Evolutionary conservation across 2,888 invertebrate species (phyloP).

Genomic region (Magallana nippona): DNA sequence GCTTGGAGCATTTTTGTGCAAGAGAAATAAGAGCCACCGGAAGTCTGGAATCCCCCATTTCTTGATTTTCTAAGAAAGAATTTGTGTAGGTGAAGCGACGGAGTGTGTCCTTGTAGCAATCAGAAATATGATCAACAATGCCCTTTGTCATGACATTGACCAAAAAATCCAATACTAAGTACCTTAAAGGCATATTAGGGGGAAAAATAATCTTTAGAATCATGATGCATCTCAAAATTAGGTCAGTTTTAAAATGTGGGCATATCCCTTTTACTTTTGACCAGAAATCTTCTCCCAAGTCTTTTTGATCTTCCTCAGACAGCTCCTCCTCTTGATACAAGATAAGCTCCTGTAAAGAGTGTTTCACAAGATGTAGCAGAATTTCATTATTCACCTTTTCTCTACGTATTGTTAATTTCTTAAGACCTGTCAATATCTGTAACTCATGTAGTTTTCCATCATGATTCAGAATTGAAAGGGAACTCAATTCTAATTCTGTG

Average conservation of each 20-base stretch:
- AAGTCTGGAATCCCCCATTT: constrained; percentile 61
- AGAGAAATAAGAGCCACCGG: constrained; percentile 61
- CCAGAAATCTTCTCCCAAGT: constrained; percentile 60
- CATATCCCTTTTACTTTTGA: constrained; percentile 55
- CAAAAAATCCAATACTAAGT: constrained; percentile 62
- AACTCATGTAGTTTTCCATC: constrained; percentile 58
- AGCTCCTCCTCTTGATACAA: constrained; percentile 66
- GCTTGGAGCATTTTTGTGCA: constrained; percentile 56
- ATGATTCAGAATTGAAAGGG: constrained; percentile 59
- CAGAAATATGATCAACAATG: constrained; percentile 61
- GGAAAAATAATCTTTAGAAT: constrained; percentile 65
- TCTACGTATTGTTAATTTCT: constrained; percentile 57
- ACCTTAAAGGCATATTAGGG: constrained; percentile 60
- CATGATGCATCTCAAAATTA: constrained; percentile 60
- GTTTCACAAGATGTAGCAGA: constrained; percentile 54
- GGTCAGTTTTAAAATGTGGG: constrained; percentile 60
- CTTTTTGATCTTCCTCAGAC: constrained; percentile 54
- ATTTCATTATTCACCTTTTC: constrained; percentile 64
- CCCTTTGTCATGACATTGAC: constrained; percentile 67
- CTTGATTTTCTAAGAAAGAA: constrained; percentile 62
- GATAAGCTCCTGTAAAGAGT: constrained; percentile 58
- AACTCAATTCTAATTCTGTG: constrained; percentile 59
- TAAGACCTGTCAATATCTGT: constrained; percentile 56
- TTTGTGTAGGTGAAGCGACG: constrained; percentile 65
- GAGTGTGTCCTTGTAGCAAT: constrained; percentile 56